Percentiles rank a stretch among this genome's conserved stretches.
Conservation (phyloP, 2,888 invertebrate genomes). For the Lamproptera curius region DNA sequence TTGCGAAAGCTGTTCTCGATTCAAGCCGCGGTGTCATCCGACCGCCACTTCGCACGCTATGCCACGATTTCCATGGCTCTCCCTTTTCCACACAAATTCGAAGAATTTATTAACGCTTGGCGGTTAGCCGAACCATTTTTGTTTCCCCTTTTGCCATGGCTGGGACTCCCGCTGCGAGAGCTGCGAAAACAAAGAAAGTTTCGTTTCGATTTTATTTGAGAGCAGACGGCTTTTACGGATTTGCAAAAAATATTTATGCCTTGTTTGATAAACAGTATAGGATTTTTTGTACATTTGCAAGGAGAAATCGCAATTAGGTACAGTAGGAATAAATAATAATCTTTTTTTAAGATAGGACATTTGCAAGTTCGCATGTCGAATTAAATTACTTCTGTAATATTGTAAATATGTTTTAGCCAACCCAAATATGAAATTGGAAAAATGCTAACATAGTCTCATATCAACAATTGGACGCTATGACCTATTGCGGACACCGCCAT, state of each 20-base stretch:
- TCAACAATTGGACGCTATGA: too few relatives aligned
- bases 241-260: not conserved
- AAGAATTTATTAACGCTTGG: slow-evolving; percentile 73
- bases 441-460: too few relatives aligned
- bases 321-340: too few relatives aligned
- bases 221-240: not conserved
- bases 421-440: too few relatives aligned
- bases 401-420: too few relatives aligned
- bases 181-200: slow-evolving; percentile 47
- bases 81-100: slow-evolving; percentile 42
- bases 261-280: too few relatives aligned
- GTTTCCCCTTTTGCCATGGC: slow-evolving; percentile 53
- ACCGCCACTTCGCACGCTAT: slow-evolving; percentile 34
- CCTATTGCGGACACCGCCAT: too few relatives aligned
- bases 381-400: too few relatives aligned
- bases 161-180: slow-evolving; percentile 45
- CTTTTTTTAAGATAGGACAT: too few relatives aligned
- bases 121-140: slow-evolving; percentile 67
- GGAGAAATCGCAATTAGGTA: too few relatives aligned
- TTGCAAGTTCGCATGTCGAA: too few relatives aligned
- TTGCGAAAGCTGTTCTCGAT: not conserved
- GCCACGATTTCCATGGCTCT: slow-evolving; percentile 38
- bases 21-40: slow-evolving; percentile 24
- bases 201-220: slow-evolving; percentile 26
- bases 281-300: too few relatives aligned